These are phyloP conservation scores for Homalodisca vitripennis DNA, from an alignment of 1,140 invertebrate genomes.

Conservation along the genomic window DNA sequence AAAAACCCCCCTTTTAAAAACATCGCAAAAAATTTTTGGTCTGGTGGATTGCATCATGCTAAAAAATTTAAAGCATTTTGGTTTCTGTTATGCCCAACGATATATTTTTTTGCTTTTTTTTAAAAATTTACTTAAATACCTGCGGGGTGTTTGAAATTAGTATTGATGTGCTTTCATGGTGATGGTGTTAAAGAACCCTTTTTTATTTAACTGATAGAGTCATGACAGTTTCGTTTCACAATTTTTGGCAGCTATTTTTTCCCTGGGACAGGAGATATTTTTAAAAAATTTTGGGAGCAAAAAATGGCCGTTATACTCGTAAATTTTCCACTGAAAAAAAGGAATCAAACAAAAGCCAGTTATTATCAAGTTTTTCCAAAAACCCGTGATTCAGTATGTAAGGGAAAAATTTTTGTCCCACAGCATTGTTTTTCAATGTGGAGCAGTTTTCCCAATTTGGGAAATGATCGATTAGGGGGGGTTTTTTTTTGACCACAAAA, in stretches of 20 bases:
- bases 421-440: constrained; percentile 98
- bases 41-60: constrained; percentile 97
- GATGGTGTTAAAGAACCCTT: constrained; percentile 99
- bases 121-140: constrained; percentile 93
- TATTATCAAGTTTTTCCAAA: constrained; percentile 93
- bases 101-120: constrained; percentile 97
- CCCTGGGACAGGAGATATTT: constrained; percentile 98
- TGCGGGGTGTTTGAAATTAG: constrained; percentile 97
- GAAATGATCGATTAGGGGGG: constrained; percentile 89
- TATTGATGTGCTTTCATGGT: constrained; percentile 99
- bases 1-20: constrained; percentile 92
- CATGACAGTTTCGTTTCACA: constrained; percentile 99
- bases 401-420: constrained; percentile 97
- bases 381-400: constrained; percentile 89
- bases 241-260: constrained; percentile 99
- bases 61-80: constrained; percentile 99
- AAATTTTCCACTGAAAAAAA: constrained; percentile 95
- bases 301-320: constrained; percentile 93
- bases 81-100: constrained; percentile 99
- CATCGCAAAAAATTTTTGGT: constrained; percentile 99
- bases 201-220: constrained; percentile 96
- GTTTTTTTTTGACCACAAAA: constrained; percentile 85
- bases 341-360: constrained; percentile 94
- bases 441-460: constrained; percentile 97
- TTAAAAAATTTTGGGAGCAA: constrained; percentile 92